phyloP scores from a whole-genome alignment of 1,140 invertebrate genomes.

The Leptonema lineaticorne region DNA sequence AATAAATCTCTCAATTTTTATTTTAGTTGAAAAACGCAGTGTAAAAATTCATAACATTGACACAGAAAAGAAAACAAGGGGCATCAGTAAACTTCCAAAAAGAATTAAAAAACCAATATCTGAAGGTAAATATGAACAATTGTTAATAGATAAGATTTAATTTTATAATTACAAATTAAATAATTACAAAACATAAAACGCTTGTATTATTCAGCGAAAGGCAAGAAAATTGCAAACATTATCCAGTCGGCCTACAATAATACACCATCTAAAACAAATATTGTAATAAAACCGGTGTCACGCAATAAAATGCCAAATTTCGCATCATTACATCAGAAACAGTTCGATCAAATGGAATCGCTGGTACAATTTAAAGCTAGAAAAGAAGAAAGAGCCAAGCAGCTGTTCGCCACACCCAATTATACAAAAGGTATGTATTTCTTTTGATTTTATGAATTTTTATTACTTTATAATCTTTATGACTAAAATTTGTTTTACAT shows the following conservation, averaged over 20 bases:
- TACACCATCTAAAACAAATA: conserved; percentile 21
- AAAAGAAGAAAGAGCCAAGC: conserved; percentile 55
- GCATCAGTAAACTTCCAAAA: conserved; percentile 21
- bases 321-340: conserved; percentile 61
- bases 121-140: conserved; percentile 32
- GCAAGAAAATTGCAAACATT: conserved; percentile 7
- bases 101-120: conserved; percentile 23
- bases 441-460: too few species aligned
- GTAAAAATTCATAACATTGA: neutral
- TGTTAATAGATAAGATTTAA: too few species aligned
- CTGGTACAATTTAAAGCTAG: conserved; percentile 59
- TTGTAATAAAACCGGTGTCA: conserved; percentile 26
- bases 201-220: conserved; percentile 23
- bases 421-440: conserved; percentile 27
- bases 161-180: conserved; percentile 1
- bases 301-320: conserved; percentile 64
- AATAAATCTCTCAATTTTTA: neutral
- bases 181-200: neutral
- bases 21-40: neutral
- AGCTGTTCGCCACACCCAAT: conserved; percentile 44
- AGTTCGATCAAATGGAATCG: conserved; percentile 65
- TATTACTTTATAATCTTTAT: too few species aligned
- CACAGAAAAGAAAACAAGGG: conserved; percentile 1
- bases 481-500: too few species aligned
- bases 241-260: conserved; percentile 4